Base-by-base conservation (phyloP, 2,888 invertebrate species). In the Heliconius erato region DNA sequence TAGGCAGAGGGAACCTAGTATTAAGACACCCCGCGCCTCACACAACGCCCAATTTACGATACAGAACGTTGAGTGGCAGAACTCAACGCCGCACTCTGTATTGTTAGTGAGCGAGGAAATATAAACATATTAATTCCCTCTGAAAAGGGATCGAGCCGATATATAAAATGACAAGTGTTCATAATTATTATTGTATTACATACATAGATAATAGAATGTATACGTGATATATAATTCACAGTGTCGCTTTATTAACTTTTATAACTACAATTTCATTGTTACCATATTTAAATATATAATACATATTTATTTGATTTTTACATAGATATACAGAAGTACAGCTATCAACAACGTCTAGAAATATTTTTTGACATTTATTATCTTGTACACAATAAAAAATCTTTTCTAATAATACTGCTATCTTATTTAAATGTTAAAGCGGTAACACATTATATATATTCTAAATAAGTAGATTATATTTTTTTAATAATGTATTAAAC, bases 141-240 rank as follows among this genome's bases (percentile, higher is more conserved):
- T 9, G 59, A 59, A 9, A 59, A 23, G 23, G 59, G 11, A 23
- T 23, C 23, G 9, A 59, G 49, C 49, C 49, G 49, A 35, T 44
- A 44, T 26, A 44, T 26, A 63, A 65, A 65, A 65, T 26, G 26
- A 65, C 65, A 65, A 65, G 0, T 49, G 49, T 49, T 16, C 49
- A 49, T 16, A 49, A 16, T 4, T 49, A 49, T 49, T 16, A 16
- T 49, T 49, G 49, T 54, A 19, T 6, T 54, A 54, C 49, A 54
- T 54, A 54, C 49, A 14, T 11, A 65, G 23, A 65, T 65, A 26
- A 65, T 65, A 4, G 11, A 65, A 19, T 54, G 49, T 65, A 65
- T 28, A 67, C 14, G 14, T 28, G 35, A 69, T 69, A 69, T 69
- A 69, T 69, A 40, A 68, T 23, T 68, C 68, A 68, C 68, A 68